Conservation (phyloP, 1,140 invertebrate species). For the Theocolax elegans region DNA sequence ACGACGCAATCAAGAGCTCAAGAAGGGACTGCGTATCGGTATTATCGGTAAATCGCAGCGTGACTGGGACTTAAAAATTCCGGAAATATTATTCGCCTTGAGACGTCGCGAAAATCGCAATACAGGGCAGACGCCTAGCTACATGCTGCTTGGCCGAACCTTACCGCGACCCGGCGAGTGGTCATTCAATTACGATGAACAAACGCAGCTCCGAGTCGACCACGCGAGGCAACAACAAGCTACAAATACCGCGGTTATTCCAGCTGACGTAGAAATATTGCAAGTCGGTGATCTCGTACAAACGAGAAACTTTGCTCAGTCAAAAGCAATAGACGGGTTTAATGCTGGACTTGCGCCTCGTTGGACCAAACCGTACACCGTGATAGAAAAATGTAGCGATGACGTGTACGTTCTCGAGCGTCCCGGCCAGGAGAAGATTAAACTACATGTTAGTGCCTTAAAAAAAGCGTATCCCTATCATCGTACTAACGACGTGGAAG, state of each 20-base stretch:
- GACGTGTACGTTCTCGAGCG: background rate
- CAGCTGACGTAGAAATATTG: background rate
- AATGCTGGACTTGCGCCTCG: background rate
- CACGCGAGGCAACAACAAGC: background rate
- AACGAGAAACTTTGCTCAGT: background rate
- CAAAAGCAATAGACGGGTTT: background rate
- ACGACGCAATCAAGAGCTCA: too few relatives aligned
- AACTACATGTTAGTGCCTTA: background rate
- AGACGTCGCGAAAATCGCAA: constrained; percentile 41
- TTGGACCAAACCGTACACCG: background rate
- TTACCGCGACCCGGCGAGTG: constrained; percentile 30
- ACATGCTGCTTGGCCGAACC: constrained; percentile 38
- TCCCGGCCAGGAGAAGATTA: background rate
- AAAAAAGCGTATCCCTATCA: background rate
- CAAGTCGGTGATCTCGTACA: background rate
- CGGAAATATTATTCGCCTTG: constrained; percentile 40
- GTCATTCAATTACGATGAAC: background rate
- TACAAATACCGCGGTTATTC: background rate
- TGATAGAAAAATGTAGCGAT: background rate
- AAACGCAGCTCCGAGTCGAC: background rate
- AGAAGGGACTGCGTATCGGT: constrained; percentile 44
- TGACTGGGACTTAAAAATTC: constrained; percentile 41
- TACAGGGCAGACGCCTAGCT: constrained; percentile 42
- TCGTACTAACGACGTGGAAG: background rate
- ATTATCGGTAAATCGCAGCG: constrained; percentile 31